Conservation (phyloP, 2,797 vertebrate genomes). For the Neomorphus geoffroyi region DNA sequence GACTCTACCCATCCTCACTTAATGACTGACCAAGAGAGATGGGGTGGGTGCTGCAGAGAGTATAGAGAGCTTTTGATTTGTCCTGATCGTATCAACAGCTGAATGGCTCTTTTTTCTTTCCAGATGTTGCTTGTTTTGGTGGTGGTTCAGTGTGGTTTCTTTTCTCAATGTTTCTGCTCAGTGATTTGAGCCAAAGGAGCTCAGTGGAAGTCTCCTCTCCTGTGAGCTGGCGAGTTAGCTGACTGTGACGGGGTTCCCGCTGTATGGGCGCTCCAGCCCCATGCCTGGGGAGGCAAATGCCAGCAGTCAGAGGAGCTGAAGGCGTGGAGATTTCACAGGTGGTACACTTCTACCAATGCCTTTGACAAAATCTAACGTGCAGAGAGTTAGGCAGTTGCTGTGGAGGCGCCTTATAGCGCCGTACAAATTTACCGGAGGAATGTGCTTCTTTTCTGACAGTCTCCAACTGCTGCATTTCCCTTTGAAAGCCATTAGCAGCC, state of each 20-base stretch:
- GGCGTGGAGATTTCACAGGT: neutral
- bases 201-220: neutral
- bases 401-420: neutral
- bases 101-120: neutral
- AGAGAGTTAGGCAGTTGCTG: neutral
- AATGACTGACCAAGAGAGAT: neutral
- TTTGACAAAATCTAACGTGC: neutral
- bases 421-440: neutral
- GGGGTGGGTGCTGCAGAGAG: neutral
- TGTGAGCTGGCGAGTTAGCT: neutral
- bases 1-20: neutral
- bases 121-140: neutral
- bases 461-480: neutral
- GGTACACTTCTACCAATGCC: neutral
- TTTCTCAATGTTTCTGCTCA: neutral
- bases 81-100: accelerated
- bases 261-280: neutral
- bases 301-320: neutral
- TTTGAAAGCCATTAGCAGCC: neutral
- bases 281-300: neutral
- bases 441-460: neutral
- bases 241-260: accelerated
- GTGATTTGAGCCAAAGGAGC: neutral
- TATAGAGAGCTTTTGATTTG: neutral
- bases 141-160: neutral